A percentile compares a stretch with the other conserved stretches of the same genome.
Conservation (phyloP, 2,113 vertebrate species). For the Cisticola juncidis region DNA sequence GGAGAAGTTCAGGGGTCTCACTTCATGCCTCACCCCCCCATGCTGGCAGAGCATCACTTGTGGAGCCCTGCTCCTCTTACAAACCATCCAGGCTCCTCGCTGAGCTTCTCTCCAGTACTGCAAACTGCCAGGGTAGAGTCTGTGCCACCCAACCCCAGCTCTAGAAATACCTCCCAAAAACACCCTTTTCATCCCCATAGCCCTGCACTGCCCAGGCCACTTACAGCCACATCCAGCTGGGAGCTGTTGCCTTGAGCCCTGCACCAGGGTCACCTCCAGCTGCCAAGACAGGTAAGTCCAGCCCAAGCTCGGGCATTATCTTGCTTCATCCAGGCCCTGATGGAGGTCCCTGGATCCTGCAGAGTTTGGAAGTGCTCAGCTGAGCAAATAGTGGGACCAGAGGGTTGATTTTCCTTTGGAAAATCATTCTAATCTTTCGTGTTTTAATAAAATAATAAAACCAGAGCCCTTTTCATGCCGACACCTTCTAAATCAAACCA, state of each 20-base stretch:
- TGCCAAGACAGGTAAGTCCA: background rate
- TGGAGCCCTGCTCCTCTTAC: background rate
- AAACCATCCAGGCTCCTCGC: rapidly evolving
- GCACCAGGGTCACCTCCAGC: background rate
- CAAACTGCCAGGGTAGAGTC: background rate
- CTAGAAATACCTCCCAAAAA: background rate
- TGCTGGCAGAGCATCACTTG: background rate
- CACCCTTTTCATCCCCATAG: background rate
- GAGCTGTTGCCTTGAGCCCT: rapidly evolving
- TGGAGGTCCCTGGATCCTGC: background rate
- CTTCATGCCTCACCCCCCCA: background rate
- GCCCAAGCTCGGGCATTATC: background rate
- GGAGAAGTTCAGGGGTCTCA: background rate
- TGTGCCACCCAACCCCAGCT: background rate
- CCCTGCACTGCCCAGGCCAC: background rate
- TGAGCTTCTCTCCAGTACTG: background rate
- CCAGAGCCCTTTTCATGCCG: background rate
- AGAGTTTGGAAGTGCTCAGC: conserved; percentile 22
- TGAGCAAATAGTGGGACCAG: conserved; percentile 48
- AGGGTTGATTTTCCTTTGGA: conserved; percentile 21
- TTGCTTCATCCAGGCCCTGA: background rate
- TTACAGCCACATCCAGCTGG: background rate
- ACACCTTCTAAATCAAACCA: conserved; percentile 63
- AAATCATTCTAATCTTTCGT: conserved; percentile 42
- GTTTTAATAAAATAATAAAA: conserved; percentile 60